Percentiles rank a stretch among this genome's conserved stretches.
These are phyloP conservation scores for Periophthalmodon schlosseri DNA, from an alignment of 2,113 vertebrate genomes.

Conservation along the genomic window DNA sequence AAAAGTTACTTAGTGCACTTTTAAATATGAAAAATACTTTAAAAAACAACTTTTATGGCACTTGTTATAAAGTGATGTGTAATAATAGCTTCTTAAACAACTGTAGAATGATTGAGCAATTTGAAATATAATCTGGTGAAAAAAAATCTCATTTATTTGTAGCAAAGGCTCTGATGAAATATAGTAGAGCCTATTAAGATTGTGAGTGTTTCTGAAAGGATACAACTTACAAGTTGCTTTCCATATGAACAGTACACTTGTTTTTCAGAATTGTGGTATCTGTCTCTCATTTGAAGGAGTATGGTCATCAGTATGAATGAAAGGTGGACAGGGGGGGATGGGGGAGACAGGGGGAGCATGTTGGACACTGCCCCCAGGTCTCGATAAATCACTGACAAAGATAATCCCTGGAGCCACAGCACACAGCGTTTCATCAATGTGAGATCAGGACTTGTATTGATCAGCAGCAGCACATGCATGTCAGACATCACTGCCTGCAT, in stretches of 20 bases:
- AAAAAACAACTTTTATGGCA: too few species aligned
- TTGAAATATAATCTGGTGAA: too few species aligned
- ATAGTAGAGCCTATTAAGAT: not conserved
- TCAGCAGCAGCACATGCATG: slow-evolving; percentile 56
- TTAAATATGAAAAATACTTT: too few species aligned
- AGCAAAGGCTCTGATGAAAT: too few species aligned
- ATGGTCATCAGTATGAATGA: not conserved
- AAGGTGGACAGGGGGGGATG: slow-evolving; percentile 11
- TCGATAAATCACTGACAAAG: slow-evolving; percentile 68
- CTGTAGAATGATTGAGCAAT: too few species aligned
- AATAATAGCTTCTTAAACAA: too few species aligned
- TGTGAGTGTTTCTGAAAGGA: not conserved
- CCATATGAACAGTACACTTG: not conserved
- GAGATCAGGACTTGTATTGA: slow-evolving; percentile 75
- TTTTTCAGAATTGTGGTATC: not conserved
- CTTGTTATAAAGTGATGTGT: too few species aligned
- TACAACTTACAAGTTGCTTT: not conserved
- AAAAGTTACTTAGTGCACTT: too few species aligned
- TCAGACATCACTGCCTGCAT: slow-evolving; percentile 62
- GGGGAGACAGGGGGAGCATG: slow-evolving; percentile 30
- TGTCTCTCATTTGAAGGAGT: not conserved
- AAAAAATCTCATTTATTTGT: too few species aligned
- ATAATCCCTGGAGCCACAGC: slow-evolving; percentile 59
- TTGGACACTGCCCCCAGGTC: slow-evolving; percentile 55
- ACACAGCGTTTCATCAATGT: slow-evolving; percentile 71